Evolutionary conservation across 2,113 vertebrate species (phyloP), one percentile per base, ranked within the genome.

Genomic region (Ramphastos sulfuratus): DNA sequence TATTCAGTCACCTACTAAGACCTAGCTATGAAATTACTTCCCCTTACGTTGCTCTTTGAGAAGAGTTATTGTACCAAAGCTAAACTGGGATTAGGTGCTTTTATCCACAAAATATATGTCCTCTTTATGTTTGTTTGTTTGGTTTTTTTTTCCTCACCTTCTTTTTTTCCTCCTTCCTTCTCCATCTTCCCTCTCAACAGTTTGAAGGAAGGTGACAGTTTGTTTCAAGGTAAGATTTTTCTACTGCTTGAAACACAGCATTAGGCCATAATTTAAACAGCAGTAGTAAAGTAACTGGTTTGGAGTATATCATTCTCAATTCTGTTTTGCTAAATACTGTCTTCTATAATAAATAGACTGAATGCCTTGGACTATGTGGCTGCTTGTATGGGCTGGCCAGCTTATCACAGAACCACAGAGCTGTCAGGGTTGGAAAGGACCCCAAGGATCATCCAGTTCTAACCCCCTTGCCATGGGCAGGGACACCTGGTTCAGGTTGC

Each of bases 41-140:
- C 58, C 66, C 67, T 77, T 66, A 12, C 9, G 2, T 46, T 64
- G 82, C 52, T 64, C 73, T 84, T 77, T 18, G 48, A 27, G 69
- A 88, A 81, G 96, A 87, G 69, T 93, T 94, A 90, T 64, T 85
- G 85, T 56, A 10, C 75, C 44, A 28, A 31, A 67, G 85, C 69
- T 91, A 12, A 87, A 31, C 55, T 74, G 69, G 37, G 65, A 64
- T 91, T 85, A 83, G 69, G 33, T 83, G 58, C 65, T 83, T 85
- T 85, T 65, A 48, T 66, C 76, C 31, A 58, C 37, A 65, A 70
- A 46, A 81, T 56, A 8, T 12, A 19, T 74, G 13, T 77, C 14
- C 3, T 3, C 10, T 30, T n/a, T n/a, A n/a, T n/a, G n/a, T n/a
- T n/a, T n/a, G n/a, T n/a, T n/a, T n/a, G n/a, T n/a, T n/a, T n/a